Conservation (phyloP, 2,113 vertebrate species). For the Calypte anna region DNA sequence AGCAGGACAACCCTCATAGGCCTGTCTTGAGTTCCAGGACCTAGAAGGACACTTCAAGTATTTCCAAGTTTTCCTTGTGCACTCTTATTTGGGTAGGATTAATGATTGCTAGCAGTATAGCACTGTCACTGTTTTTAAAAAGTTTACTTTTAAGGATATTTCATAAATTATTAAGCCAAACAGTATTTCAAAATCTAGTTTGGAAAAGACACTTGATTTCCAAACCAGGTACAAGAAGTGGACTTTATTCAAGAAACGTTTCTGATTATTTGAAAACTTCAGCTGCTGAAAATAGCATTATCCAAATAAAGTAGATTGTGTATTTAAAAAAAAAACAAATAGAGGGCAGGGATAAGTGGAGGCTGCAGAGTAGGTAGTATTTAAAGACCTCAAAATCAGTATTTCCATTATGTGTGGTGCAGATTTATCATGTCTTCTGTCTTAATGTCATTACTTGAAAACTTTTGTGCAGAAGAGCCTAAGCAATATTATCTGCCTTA, state of each 20-base stretch:
- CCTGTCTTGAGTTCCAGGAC: background rate
- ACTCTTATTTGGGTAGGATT: background rate
- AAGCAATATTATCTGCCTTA: background rate
- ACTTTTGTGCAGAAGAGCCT: background rate
- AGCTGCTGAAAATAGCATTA: background rate
- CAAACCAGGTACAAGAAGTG: background rate
- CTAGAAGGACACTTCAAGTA: background rate
- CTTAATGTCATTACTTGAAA: conserved; percentile 7
- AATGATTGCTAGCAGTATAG: background rate
- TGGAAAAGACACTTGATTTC: background rate
- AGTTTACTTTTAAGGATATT: background rate
- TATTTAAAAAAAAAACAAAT: background rate
- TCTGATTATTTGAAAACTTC: background rate
- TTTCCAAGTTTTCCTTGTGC: background rate
- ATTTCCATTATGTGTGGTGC: conserved; percentile 19
- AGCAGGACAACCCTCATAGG: background rate
- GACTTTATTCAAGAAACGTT: too few species aligned
- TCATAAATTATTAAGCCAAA: background rate
- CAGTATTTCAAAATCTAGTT: background rate
- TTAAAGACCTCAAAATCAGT: conserved; percentile 33
- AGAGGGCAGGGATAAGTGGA: background rate
- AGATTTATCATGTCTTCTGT: conserved; percentile 27
- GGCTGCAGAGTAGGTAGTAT: background rate
- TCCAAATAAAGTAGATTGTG: background rate
- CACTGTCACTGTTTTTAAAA: background rate